phyloP scores from a whole-genome alignment of 2,888 invertebrate species.

The Thymelicus sylvestris region DNA sequence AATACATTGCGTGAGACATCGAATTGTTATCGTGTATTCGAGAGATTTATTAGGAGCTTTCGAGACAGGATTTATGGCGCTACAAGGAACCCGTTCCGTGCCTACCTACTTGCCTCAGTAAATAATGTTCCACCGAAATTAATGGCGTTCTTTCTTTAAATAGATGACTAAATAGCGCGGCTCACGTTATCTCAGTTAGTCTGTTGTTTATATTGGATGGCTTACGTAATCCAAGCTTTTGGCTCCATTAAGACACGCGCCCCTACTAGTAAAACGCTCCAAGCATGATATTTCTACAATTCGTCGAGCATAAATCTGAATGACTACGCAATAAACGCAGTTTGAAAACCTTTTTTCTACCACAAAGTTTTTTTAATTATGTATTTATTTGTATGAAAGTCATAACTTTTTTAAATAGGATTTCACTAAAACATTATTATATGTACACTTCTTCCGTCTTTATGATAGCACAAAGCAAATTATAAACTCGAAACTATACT shows the following conservation, averaged over 20 bases:
- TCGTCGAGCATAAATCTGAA: slow-evolving; percentile 13
- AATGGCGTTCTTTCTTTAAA: slow-evolving; percentile 80
- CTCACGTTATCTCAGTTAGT: slow-evolving; percentile 75
- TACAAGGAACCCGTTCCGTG: slow-evolving; percentile 80
- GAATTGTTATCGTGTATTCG: slow-evolving; percentile 81
- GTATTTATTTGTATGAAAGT: neutral
- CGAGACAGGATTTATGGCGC: slow-evolving; percentile 74
- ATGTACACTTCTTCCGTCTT: too few species aligned
- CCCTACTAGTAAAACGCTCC: slow-evolving; percentile 48
- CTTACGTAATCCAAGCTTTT: slow-evolving; percentile 75
- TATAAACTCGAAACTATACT: slow-evolving; percentile 1
- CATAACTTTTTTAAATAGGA: neutral
- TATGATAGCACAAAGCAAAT: neutral
- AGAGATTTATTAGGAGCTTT: slow-evolving; percentile 80
- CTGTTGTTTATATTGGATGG: slow-evolving; percentile 70
- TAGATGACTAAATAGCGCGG: slow-evolving; percentile 81
- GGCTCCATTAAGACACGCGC: slow-evolving; percentile 63
- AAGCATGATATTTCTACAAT: slow-evolving; percentile 28
- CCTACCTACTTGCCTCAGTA: slow-evolving; percentile 80
- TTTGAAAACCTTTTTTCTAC: slow-evolving; percentile 4
- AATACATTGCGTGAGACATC: slow-evolving; percentile 80
- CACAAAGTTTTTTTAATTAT: neutral
- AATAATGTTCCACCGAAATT: slow-evolving; percentile 79
- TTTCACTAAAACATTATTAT: too few species aligned
- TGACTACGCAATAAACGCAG: neutral